Evolutionary conservation across 2,113 vertebrate species (phyloP), one percentile per base, ranked within the genome.

Genomic region (Phyllopteryx taeniolatus): DNA sequence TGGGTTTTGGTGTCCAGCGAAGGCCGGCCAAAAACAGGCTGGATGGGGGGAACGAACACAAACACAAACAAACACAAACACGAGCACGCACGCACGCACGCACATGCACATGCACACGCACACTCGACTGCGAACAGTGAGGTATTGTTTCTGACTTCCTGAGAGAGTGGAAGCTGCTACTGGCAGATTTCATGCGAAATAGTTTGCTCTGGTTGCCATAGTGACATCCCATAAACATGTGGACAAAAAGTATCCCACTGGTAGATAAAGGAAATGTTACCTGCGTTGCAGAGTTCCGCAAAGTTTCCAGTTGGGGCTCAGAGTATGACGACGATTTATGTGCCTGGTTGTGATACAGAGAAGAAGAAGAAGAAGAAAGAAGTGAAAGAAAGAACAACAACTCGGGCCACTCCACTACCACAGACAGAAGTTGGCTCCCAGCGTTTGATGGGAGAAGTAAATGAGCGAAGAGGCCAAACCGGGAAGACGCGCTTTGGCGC

Each of bases 111-210:
- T 17, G 14, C 47, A 15, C 5, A 14, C 47, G 10, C 47, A 19
- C 49, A 53, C 51, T 64, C 6, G 35, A 39, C 3, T 83, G 82
- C 83, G 84, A 91, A 93, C 92, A 93, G 89, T 90, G 82, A 68
- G 42, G 89, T 86, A 91, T 93, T 92, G 92, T 93, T 90, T 79
- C 43, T 69, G 1, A 75, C 80, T 91, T 93, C 91, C 92, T 91
- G 87, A 86, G 83, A 83, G 85, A 86, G 68, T 14, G 57, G 59
- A 81, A 83, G 83, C 80, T 83, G 4, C 19, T 5, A 5, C 74
- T 67, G 79, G 86, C 81, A 81, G 79, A 77, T 71, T 8, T 66
- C 73, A 80, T 22, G 14, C 20, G 53, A 56, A n/a, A 19, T n/a
- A 78, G 66, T 68, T 67, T 71, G 49, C 72, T 63, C 33, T 43